Percentiles rank a stretch among this genome's conserved stretches.
Conservation (phyloP, 2,113 vertebrate genomes). For the Siphamia tubifer region DNA sequence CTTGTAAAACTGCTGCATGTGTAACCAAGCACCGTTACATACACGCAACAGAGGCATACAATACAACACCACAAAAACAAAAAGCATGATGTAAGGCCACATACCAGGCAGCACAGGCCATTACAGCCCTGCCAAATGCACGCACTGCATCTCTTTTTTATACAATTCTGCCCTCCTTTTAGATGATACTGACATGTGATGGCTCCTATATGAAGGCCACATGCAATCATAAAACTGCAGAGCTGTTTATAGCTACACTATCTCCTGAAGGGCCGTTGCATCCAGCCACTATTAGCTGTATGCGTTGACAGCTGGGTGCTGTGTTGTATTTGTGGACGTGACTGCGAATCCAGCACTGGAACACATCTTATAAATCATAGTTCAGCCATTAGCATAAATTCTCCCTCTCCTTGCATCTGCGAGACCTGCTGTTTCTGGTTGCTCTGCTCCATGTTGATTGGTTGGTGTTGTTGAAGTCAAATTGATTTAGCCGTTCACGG, state of each 20-base stretch:
- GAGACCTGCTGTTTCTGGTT: conserved; percentile 70
- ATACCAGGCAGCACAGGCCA: conserved; percentile 26
- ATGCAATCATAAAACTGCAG: conserved; percentile 64
- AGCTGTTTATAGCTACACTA: conserved; percentile 73
- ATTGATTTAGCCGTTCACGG: conserved; percentile 81
- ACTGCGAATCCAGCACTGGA: conserved; percentile 62
- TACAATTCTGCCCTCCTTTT: conserved; percentile 45
- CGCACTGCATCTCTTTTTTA: conserved; percentile 32
- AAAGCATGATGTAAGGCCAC: conserved; percentile 49
- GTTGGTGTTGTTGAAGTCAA: conserved; percentile 74
- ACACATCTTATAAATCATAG: conserved; percentile 76
- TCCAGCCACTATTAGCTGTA: conserved; percentile 62
- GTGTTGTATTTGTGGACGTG: conserved; percentile 68
- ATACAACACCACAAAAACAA: conserved; percentile 36
- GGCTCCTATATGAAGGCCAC: conserved; percentile 70
- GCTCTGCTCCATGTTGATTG: conserved; percentile 62
- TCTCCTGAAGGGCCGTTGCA: conserved; percentile 68
- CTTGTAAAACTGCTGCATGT: conserved; percentile 44
- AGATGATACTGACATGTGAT: conserved; percentile 67
- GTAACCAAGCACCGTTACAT: conserved; percentile 5
- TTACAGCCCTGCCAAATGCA: conserved; percentile 37
- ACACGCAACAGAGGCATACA: conserved; percentile 26
- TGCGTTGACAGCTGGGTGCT: conserved; percentile 65
- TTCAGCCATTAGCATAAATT: conserved; percentile 77
- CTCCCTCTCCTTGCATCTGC: conserved; percentile 62